phyloP scores from a whole-genome alignment of 1,140 invertebrate species.

The Zaprionus taronus region DNA sequence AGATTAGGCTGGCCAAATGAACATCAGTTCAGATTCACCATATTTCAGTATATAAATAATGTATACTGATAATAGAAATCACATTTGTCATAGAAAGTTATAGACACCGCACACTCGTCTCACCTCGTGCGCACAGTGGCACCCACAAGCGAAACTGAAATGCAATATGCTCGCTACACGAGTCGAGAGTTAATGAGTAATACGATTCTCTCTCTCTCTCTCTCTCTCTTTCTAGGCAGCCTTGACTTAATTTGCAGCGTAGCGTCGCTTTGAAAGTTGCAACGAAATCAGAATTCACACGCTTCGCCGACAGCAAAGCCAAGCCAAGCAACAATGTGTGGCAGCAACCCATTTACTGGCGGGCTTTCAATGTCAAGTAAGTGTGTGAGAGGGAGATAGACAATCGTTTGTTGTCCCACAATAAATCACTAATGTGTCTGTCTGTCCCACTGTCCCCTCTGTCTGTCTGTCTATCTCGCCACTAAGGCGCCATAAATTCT shows the following conservation, averaged over 20 bases:
- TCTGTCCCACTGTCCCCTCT: slow-evolving; percentile 50
- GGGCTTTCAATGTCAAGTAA: slow-evolving; percentile 69
- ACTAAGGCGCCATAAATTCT: slow-evolving; percentile 74
- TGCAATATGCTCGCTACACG: slow-evolving; percentile 52
- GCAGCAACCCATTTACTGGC: slow-evolving; percentile 51
- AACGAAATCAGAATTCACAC: slow-evolving; percentile 80
- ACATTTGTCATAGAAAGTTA: not conserved
- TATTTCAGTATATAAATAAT: not conserved
- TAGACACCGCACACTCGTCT: not conserved
- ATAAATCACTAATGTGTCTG: slow-evolving; percentile 79
- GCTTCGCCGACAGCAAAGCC: slow-evolving; percentile 28
- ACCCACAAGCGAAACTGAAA: slow-evolving; percentile 36
- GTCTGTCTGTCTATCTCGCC: slow-evolving; percentile 27
- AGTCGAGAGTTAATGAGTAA: slow-evolving; percentile 65
- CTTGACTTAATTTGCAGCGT: slow-evolving; percentile 77
- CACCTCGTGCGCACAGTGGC: not conserved
- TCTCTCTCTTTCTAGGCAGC: slow-evolving; percentile 25
- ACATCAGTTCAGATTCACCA: no score
- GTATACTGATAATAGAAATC: slow-evolving; percentile 9
- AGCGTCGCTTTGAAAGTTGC: slow-evolving; percentile 76
- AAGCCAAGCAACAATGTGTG: slow-evolving; percentile 33
- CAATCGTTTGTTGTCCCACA: slow-evolving; percentile 72
- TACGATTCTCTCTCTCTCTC: slow-evolving; percentile 33
- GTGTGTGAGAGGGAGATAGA: slow-evolving; percentile 3
- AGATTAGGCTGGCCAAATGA: no score